A percentile compares a stretch with the other conserved stretches of the same genome.
phyloP scores from a whole-genome alignment of 2,888 invertebrate species.

The Anthophora plumipes region DNA sequence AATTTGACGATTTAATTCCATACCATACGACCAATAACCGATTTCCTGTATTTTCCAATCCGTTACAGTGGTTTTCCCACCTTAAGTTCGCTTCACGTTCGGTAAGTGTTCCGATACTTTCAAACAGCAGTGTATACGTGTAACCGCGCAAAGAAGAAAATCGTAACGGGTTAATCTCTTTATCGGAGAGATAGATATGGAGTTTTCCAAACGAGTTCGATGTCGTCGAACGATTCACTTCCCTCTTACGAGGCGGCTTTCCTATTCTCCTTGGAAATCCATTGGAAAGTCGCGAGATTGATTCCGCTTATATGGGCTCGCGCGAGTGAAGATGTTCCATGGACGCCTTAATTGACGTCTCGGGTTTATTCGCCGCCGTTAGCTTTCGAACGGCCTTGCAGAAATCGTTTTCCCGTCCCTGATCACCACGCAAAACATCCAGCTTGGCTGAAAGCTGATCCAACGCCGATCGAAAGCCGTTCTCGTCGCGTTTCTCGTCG shows the following conservation, averaged over 20 bases:
- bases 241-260: slow-evolving; percentile 72
- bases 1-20: no score
- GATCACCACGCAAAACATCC: slow-evolving; percentile 47
- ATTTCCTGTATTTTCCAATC: no score
- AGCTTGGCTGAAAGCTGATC: slow-evolving; percentile 37
- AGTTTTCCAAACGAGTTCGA: slow-evolving; percentile 12
- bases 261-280: slow-evolving; percentile 72
- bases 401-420: slow-evolving; percentile 56
- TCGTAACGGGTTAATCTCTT: not conserved
- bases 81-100: no score
- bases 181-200: not conserved
- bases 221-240: slow-evolving; percentile 70
- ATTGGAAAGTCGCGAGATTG: slow-evolving; percentile 72
- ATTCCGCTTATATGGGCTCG: slow-evolving; percentile 50
- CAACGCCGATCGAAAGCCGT: slow-evolving; percentile 41
- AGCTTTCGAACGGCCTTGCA: slow-evolving; percentile 67
- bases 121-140: no score
- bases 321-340: slow-evolving; percentile 66
- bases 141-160: no score
- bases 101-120: no score
- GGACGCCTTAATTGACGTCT: slow-evolving; percentile 52
- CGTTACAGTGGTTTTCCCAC: no score
- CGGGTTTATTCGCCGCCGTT: slow-evolving; percentile 33
- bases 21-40: no score
- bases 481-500: slow-evolving; percentile 26